Conservation (phyloP, 1,140 invertebrate species). For the Listronotus bonariensis region DNA sequence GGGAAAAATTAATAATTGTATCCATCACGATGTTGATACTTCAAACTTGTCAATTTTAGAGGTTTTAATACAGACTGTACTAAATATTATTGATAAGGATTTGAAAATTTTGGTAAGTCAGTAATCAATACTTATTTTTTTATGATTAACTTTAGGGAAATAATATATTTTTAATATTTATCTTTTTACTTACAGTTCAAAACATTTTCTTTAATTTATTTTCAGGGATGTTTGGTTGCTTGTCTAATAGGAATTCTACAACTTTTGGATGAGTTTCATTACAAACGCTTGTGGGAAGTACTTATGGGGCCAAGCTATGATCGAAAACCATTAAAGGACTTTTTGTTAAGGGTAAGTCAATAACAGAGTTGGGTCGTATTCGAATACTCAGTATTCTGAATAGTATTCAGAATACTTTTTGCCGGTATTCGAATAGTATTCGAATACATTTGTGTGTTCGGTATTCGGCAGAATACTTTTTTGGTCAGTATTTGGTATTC, state of each 20-base stretch:
- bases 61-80: constrained; percentile 82
- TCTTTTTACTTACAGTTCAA: too few species aligned
- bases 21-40: constrained; percentile 84
- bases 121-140: neutral
- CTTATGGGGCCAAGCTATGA: constrained; percentile 63
- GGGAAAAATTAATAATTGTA: constrained; percentile 73
- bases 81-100: constrained; percentile 72
- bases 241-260: constrained; percentile 84
- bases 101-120: constrained; percentile 67
- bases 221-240: constrained; percentile 80
- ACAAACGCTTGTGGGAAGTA: constrained; percentile 85
- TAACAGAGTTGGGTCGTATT: too few species aligned
- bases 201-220: too few species aligned
- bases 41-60: constrained; percentile 80
- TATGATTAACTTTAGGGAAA: too few species aligned
- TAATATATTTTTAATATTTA: too few species aligned
- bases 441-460: too few species aligned
- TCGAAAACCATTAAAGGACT: constrained; percentile 82
- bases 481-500: too few species aligned
- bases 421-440: too few species aligned
- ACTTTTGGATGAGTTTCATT: constrained; percentile 85
- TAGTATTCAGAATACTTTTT: too few species aligned
- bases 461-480: too few species aligned
- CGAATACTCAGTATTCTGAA: too few species aligned
- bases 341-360: constrained; percentile 71